Evolutionary conservation across 2,113 vertebrate species (phyloP), one percentile per base, ranked within the genome.

Genomic region (Sebastes fasciatus): DNA sequence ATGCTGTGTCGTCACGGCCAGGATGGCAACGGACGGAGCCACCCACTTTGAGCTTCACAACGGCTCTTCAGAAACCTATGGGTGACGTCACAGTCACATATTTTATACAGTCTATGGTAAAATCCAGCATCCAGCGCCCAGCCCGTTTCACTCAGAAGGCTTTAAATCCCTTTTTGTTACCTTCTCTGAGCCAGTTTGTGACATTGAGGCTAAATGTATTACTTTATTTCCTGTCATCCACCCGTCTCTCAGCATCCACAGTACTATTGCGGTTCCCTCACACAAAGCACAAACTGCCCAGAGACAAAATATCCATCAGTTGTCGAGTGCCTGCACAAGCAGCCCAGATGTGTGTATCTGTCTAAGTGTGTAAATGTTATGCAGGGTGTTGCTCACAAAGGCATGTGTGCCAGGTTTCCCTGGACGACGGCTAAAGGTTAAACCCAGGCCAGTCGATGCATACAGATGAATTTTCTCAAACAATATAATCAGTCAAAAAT

Each of bases 391-490:
- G 57, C 14, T 21, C 52, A 45, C 40, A 85, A 49, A 67, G 71
- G 42, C 66, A 48, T 23, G 70, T 74, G 43, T 61, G 72, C 21
- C 17, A 21, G 17, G 54, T 42, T 67, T 67, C 77, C 66, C 61
- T 34, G 58, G 69, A 48, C 45, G 17, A 19, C 16, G 64, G 45
- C 21, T 19, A 66, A 75, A 85, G 82, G 77, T 83, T 74, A 68
- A 34, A 42, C n/a, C n/a, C 45, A 21, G 54, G 34, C 1, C 57
- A 43, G 43, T 0, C 3, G 54, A 57, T 66, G 68, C 72, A 77
- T 80, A 73, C 77, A 63, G 60, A 75, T 75, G 4, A 42, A 55
- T 43, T 45, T 58, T 5, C 8, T 34, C 52, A 46, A 69, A 51
- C 8, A 65, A 43, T 42, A 48, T 8, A 23, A 63, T 68, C 52